phyloP scores from a whole-genome alignment of 2,797 vertebrate genomes.

The Limnodromus scolopaceus region DNA sequence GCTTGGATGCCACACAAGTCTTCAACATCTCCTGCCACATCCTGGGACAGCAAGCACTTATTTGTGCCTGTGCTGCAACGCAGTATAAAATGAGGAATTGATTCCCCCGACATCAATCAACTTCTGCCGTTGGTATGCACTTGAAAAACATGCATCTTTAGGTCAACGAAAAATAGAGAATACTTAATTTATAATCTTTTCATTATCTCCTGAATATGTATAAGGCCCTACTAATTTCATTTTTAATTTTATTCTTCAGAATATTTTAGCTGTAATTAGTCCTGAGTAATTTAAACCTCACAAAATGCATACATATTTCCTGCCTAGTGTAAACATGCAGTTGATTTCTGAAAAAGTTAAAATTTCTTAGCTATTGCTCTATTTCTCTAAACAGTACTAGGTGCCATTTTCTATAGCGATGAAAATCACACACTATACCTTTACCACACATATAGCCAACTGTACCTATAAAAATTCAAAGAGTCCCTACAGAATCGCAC shows the following conservation, averaged over 20 bases:
- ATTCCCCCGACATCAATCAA: neutral
- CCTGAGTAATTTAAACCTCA: neutral
- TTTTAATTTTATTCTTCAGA: neutral
- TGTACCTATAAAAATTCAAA: neutral
- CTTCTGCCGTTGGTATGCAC: neutral
- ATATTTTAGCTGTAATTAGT: neutral
- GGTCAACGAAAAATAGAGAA: neutral
- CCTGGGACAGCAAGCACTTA: neutral
- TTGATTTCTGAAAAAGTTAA: neutral
- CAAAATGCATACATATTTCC: neutral
- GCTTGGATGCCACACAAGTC: neutral
- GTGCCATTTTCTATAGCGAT: neutral
- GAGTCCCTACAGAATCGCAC: neutral
- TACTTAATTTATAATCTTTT: neutral
- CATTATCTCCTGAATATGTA: neutral
- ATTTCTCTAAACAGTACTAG: neutral
- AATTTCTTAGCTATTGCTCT: neutral
- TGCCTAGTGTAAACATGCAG: neutral
- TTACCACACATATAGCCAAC: neutral
- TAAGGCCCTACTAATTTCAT: neutral
- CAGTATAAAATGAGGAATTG: neutral
- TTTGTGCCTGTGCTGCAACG: neutral
- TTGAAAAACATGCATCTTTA: neutral
- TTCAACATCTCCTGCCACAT: neutral
- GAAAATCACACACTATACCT: neutral